A percentile compares a stretch with the other conserved stretches of the same genome.
phyloP scores from a whole-genome alignment of 2,113 vertebrate genomes.

The Chaetodon trifascialis region DNA sequence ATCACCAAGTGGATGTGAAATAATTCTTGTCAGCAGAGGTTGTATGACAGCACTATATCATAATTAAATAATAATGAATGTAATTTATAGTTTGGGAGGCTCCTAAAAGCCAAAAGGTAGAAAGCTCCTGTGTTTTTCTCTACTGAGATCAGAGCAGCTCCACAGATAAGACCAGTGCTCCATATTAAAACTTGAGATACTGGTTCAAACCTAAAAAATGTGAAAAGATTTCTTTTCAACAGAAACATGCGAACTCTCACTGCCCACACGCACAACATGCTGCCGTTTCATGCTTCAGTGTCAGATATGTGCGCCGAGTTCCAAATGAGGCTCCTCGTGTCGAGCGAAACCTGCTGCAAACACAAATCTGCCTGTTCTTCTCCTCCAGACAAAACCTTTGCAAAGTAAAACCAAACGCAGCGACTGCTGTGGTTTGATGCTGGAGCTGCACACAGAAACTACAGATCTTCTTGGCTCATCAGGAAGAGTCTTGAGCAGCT shows the following conservation, averaged over 20 bases:
- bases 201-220: background rate
- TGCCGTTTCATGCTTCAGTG: background rate
- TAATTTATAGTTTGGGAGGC: background rate
- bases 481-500: background rate
- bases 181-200: background rate
- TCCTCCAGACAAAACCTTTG: constrained; percentile 12
- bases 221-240: constrained; percentile 28
- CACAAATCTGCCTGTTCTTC: constrained; percentile 34
- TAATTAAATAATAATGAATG: background rate
- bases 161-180: background rate
- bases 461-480: background rate
- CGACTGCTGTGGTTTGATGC: background rate
- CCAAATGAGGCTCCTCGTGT: background rate
- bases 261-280: constrained; percentile 39
- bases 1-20: background rate
- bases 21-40: background rate
- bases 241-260: constrained; percentile 29
- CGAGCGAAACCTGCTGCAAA: constrained; percentile 27
- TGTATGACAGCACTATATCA: background rate
- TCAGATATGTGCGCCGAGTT: background rate
- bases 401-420: constrained; percentile 33
- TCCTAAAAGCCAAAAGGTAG: background rate
- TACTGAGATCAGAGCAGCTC: background rate
- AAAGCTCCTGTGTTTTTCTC: background rate
- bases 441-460: background rate